Base-by-base conservation (phyloP, 2,797 vertebrate genomes). In the Phrynocephalus vlangalii region DNA sequence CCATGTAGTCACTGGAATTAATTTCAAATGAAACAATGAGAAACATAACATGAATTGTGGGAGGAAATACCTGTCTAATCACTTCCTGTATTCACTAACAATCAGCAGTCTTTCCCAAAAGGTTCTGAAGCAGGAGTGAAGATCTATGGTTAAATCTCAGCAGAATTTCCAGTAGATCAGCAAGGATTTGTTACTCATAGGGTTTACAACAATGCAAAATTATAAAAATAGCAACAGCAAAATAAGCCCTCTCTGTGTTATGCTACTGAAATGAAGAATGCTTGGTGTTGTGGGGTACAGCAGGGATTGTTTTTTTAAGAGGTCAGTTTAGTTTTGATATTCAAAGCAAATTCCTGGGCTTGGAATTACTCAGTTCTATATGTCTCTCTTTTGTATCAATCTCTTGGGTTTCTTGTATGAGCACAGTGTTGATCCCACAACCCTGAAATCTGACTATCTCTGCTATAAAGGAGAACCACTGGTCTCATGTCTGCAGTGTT, bases 401-500 rank as follows among this genome's bases (percentile, higher is more conserved):
- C 52, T 52, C 15, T 38, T 18, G 33, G 30, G 30, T 38, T 73
- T 73, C 33, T 15, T 16, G 30, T 20, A 73, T 38, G 33, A 75
- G 33, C 20, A 38, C 5, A 44, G 20, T 20, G 33, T 38, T 18
- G 16, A 44, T 71, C 28, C 68, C 9, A 30, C 52, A 75, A 75
- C 33, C 15, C 6, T 38, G 33, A 75, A 75, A 6, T 44, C 33
- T 75, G 6, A 16, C 72, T 3, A 24, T 20, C 70, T 38, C 72
- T 24, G 33, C 16, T 75, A 0, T 44, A 20, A 44, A 76, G 20
- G 22, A 26, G 48, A 76, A 48, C 22, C 73, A 76, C 7, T 76
- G 75, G 38, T 91, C 95, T 93, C 90, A 90, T 91, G 84, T 93
- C 91, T 93, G 38, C 38, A 44, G 38, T 44, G 38, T 44, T 44